Conservation (phyloP, 2,888 invertebrate genomes). For the Polymixis flavicincta region DNA sequence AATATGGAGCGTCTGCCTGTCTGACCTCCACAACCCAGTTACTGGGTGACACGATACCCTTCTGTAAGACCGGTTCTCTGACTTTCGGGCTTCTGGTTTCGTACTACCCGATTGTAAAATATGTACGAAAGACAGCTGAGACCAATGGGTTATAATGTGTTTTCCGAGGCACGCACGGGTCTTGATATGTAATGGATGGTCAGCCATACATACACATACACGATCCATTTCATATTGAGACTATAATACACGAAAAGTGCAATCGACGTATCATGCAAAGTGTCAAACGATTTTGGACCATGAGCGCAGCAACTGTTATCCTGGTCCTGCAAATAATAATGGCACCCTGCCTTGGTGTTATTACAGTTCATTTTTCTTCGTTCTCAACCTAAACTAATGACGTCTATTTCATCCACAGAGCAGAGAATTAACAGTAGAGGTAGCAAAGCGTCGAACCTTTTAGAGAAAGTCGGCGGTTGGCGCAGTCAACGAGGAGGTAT, state of each 20-base stretch:
- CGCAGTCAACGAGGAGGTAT: conserved; percentile 90
- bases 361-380: conserved; percentile 6
- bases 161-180: background rate
- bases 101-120: no score
- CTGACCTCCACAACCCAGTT: background rate
- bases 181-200: background rate
- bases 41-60: background rate
- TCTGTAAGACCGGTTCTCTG: background rate
- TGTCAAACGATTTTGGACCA: conserved; percentile 1
- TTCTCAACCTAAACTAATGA: conserved; percentile 56
- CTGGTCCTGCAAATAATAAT: background rate
- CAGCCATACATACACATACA: no score
- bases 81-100: no score
- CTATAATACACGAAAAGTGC: background rate
- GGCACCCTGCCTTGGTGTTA: background rate
- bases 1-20: background rate
- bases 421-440: conserved; percentile 89
- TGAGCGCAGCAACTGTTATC: background rate
- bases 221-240: no score
- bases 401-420: conserved; percentile 87
- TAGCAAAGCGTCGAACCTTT: conserved; percentile 84
- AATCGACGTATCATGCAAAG: background rate
- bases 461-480: conserved; percentile 88
- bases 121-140: no score
- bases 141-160: no score